Base-by-base conservation (phyloP, 2,888 invertebrate species). In the Perdita meconis region DNA sequence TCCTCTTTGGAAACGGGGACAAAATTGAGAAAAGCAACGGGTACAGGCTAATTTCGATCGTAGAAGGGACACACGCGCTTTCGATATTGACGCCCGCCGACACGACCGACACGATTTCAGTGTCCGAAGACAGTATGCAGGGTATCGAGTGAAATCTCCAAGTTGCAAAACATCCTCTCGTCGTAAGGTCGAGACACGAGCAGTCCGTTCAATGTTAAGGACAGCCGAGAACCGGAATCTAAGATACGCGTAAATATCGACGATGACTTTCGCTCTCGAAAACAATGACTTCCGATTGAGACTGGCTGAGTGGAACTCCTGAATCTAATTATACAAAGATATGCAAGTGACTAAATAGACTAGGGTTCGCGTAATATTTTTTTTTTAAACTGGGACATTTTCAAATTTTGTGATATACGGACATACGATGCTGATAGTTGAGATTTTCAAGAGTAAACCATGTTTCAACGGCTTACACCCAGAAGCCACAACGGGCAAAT, bases 121-220 rank as follows among this genome's bases (percentile, higher is more conserved):
- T 44, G 61, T 40, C 40, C 71, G 0, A 19, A 51, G 42, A 24
- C 60, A 53, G 84, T 69, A 68, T 68, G 73, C 68, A 51, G 70
- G 51, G 59, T 66, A 67, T 74, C 84, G 26, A 69, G 85, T 77
- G 83, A 85, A 83, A 83, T 83, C 82, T 61, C 67, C 26, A 24
- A 64, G 76, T 84, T 84, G 79, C 79, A 70, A 85, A 80, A 82
- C 74, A 76, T 85, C 74, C 72, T 82, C 68, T 65, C 56, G 74
- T 71, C 69, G 65, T 68, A 68, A 83, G 80, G 81, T 85, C 86
- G 81, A 30, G 38, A 72, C 72, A 64, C 60, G 53, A 65, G 57
- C 61, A 66, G 36, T 77, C 68, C 77, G 79, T 81, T 86, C 87
- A 87, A 86, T 86, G 86, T 87, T 86, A 87, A 87, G 87, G 86